Conservation (phyloP, 2,113 vertebrate genomes). For the Albula glossodonta region DNA sequence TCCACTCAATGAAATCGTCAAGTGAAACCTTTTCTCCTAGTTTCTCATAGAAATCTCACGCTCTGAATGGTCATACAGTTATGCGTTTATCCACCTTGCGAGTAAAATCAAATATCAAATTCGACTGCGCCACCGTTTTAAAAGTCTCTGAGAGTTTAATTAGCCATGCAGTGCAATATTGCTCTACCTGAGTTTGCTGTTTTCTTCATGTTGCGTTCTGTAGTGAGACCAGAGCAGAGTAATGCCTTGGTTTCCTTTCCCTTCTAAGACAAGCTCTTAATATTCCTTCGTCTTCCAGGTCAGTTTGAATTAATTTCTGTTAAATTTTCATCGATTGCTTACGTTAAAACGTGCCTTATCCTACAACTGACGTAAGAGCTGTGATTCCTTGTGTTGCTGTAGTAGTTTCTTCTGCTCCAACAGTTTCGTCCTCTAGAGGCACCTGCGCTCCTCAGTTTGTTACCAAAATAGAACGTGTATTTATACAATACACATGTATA, state of each 20-base stretch:
- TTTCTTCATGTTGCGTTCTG: conserved; percentile 3
- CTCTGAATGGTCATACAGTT: background rate
- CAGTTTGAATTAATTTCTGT: background rate
- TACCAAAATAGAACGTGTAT: background rate
- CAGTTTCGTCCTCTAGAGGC: background rate
- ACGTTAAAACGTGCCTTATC: background rate
- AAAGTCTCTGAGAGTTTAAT: background rate
- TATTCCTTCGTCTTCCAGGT: background rate
- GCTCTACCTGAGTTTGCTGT: background rate
- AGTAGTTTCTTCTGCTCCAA: background rate
- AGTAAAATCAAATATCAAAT: background rate
- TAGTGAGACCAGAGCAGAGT: background rate
- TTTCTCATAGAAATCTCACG: background rate
- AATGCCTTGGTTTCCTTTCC: background rate
- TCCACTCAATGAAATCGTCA: background rate
- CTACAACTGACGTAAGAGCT: background rate
- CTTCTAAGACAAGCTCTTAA: background rate
- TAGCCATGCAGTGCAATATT: background rate
- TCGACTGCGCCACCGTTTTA: background rate
- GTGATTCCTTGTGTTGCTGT: background rate
- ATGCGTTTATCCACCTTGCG: background rate
- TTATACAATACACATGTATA: background rate
- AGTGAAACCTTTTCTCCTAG: background rate
- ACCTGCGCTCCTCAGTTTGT: background rate
- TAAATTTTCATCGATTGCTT: background rate